A percentile compares a stretch with the other conserved stretches of the same genome.
Conservation (phyloP, 2,888 invertebrate species). For the Alloscopus bannaensis region DNA sequence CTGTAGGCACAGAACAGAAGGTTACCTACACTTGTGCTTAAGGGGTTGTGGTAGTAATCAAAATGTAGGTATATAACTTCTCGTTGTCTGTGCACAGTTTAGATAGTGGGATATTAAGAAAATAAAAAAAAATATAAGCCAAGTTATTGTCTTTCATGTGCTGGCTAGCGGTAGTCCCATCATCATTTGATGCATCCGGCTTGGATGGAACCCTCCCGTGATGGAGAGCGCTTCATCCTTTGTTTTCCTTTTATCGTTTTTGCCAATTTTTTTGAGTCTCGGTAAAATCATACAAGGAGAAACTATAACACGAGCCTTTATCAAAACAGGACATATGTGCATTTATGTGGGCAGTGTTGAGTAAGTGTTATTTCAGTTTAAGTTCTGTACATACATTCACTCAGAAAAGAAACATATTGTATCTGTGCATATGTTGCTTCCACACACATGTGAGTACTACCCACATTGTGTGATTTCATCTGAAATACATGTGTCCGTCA, state of each 20-base stretch:
- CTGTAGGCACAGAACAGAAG: background rate
- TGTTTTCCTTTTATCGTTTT: slow-evolving; percentile 10
- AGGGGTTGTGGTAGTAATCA: background rate
- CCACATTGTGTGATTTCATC: too few relatives aligned
- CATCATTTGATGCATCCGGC: slow-evolving; percentile 42
- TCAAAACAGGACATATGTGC: too few relatives aligned
- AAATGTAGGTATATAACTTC: background rate
- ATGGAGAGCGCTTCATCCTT: slow-evolving; percentile 16
- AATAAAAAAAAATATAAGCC: slow-evolving; percentile 20
- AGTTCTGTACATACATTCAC: too few relatives aligned
- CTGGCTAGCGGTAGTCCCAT: slow-evolving; percentile 10
- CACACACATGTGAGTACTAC: too few relatives aligned
- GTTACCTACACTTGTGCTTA: background rate
- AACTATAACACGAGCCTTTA: too few relatives aligned
- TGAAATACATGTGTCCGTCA: too few relatives aligned
- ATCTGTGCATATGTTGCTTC: too few relatives aligned
- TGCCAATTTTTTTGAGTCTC: slow-evolving; percentile 3
- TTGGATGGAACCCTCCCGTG: slow-evolving; percentile 28
- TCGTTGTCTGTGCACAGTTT: background rate
- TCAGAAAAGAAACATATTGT: too few relatives aligned
- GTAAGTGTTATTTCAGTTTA: too few relatives aligned
- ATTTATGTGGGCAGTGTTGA: too few relatives aligned
- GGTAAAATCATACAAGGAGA: background rate
- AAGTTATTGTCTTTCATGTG: slow-evolving; percentile 42
- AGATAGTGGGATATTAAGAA: slow-evolving; percentile 27